These are phyloP conservation scores for Kudoa iwatai DNA, from an alignment of 30 jellyfish, hydroid and myxozoan species.

Conservation along the genomic window DNA sequence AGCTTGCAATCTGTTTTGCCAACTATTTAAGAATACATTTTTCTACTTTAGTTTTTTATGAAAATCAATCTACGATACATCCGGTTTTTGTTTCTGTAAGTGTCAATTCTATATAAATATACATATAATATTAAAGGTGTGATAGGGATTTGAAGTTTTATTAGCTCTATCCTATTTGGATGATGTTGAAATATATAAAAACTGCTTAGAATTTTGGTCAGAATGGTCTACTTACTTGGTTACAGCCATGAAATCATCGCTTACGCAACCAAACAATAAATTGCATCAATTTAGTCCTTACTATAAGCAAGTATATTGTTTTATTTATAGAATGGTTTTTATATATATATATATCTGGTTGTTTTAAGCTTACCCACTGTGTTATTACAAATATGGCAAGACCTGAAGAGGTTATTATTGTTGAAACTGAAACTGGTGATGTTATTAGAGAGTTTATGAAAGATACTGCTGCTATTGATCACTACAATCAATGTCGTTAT, in stretches of 20 bases:
- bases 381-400: conserved; percentile 83
- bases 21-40: not conserved
- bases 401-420: conserved; percentile 89
- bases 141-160: conserved; percentile 58
- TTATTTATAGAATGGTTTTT: too few species aligned
- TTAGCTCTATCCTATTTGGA: conserved; percentile 53
- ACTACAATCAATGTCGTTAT: conserved; percentile 56
- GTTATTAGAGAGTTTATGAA: conserved; percentile 83
- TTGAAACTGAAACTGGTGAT: conserved; percentile 86
- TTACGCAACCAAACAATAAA: too few species aligned
- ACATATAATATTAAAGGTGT: too few species aligned
- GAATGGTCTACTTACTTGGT: not conserved
- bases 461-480: conserved; percentile 71
- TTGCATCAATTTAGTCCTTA: too few species aligned
- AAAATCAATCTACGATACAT: not conserved
- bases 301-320: too few species aligned
- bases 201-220: conserved; percentile 71
- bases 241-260: too few species aligned
- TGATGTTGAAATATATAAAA: conserved; percentile 63
- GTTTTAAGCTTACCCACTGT: conserved; percentile 15
- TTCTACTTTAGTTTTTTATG: not conserved
- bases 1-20: not conserved
- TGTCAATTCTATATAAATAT: too few species aligned
- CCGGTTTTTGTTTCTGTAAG: conserved; percentile 1
- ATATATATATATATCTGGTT: conserved; percentile 1